phyloP scores from a whole-genome alignment of 2,888 invertebrate species.

The Drosophila cyrtoloma region DNA sequence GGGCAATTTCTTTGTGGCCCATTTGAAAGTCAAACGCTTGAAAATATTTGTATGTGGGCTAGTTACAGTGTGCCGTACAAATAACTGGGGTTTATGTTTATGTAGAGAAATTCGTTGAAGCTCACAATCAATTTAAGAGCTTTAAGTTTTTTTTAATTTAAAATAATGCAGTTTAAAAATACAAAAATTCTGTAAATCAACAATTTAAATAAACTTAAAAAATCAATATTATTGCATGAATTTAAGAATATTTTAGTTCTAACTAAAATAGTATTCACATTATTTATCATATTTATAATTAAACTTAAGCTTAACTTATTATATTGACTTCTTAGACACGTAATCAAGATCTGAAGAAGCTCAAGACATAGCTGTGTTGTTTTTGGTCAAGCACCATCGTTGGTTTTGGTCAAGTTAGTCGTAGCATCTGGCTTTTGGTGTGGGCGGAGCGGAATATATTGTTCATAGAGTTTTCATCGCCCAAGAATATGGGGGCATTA shows the following conservation, averaged over 20 bases:
- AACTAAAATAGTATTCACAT: background rate
- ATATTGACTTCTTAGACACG: background rate
- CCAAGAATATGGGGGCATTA: slow-evolving; percentile 61
- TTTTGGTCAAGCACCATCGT: slow-evolving; percentile 13
- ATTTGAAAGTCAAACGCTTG: slow-evolving; percentile 63
- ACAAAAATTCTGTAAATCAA: background rate
- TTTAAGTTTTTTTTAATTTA: background rate
- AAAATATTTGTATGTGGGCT: slow-evolving; percentile 3
- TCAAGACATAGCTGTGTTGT: slow-evolving; percentile 1
- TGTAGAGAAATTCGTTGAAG: background rate
- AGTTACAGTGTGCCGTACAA: background rate
- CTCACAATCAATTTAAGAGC: background rate
- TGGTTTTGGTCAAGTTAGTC: slow-evolving; percentile 24
- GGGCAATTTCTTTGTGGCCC: slow-evolving; percentile 29
- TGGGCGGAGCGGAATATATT: slow-evolving; percentile 71
- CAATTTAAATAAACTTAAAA: too few species aligned
- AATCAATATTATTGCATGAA: background rate
- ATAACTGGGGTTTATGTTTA: background rate
- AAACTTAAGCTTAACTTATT: background rate
- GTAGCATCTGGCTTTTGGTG: slow-evolving; percentile 54
- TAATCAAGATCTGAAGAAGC: background rate
- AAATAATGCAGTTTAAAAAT: background rate
- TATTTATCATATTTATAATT: background rate
- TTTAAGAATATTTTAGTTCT: background rate
- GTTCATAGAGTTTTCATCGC: slow-evolving; percentile 39